Evolutionary conservation across 2,888 invertebrate species (phyloP), one percentile per base, ranked within the genome.

Genomic region (Tetanocera ferruginea): DNA sequence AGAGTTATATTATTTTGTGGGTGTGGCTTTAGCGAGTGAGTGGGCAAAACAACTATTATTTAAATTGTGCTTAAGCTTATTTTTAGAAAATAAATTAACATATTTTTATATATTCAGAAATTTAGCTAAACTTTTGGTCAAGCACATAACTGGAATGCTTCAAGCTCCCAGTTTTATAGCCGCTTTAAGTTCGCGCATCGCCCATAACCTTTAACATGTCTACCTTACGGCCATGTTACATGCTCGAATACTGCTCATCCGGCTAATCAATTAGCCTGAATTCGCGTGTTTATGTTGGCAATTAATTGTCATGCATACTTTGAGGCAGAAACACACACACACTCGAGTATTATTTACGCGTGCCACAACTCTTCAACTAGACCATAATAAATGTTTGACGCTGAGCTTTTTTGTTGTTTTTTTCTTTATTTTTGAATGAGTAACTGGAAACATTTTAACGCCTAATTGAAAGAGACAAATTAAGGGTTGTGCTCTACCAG

Each of bases 261-360:
- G 2, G 19, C 51, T n/a, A 34, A 55, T 70, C 55, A 70, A 70
- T 70, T 70, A 55, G 25, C 17, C 5, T 43, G 43, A 55, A 31
- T 60, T 43, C 62, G 49, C 62, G 62, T 60, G 60, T 51, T 28
- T 60, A 43, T 28, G 49, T 11, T 19, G 17, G 62, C 73, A 49
- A 49, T 49, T 62, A 49, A 73, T 62, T 73, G 28, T 14, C 28
- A 19, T 73, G 73, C 73, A 62, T 73, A 60, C 73, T 51, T 62
- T 25, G 1, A 51, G 73, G 73, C 73, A 34, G 19, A 11, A 19
- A n/a, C 28, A 31, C n/a, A 34, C 34, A 11, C 34, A n/a, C 28
- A 31, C n/a, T 5, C 34, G 34, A 64, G 25, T 5, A 25, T 6
- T 8, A 6, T 43, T 51, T 25, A 17, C 14, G 28, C 31, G 14